Evolutionary conservation across 2,888 invertebrate species (phyloP).

Genomic region (Linnaemya tessellans): DNA sequence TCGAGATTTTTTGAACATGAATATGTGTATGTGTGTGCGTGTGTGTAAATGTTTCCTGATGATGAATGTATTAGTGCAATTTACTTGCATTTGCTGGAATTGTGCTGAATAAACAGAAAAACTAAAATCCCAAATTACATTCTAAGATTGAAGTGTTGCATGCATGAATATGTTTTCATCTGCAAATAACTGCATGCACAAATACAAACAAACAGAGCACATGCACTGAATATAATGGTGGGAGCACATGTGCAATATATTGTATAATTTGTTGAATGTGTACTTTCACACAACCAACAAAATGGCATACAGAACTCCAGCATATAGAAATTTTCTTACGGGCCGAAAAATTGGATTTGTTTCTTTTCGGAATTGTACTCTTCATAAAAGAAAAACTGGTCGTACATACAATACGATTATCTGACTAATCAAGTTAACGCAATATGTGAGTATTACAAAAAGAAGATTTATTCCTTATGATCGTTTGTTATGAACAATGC

Average conservation of each 20-base stretch:
- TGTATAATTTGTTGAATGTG: constrained; percentile 46
- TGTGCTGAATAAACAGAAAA: constrained; percentile 55
- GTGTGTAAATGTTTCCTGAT: not conserved
- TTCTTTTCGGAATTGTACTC: not conserved
- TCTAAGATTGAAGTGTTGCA: constrained; percentile 40
- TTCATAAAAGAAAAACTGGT: not conserved
- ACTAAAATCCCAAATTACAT: constrained; percentile 48
- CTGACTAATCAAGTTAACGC: constrained; percentile 14
- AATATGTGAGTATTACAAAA: constrained; percentile 6
- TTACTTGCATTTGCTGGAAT: constrained; percentile 51
- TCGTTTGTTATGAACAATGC: not conserved
- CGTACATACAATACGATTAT: not conserved
- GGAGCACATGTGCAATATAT: constrained; percentile 56
- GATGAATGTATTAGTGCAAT: constrained; percentile 41
- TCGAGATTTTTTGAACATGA: constrained; percentile 6
- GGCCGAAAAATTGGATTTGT: not conserved
- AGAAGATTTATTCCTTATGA: not conserved
- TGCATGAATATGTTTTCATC: constrained; percentile 27
- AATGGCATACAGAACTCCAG: not conserved
- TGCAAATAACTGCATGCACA: constrained; percentile 1
- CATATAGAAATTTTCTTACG: too few species aligned
- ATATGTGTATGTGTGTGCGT: not conserved
- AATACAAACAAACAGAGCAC: not conserved
- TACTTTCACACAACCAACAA: constrained; percentile 15
- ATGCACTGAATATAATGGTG: not conserved